Percentiles rank a stretch among this genome's conserved stretches.
phyloP scores from a whole-genome alignment of 2,113 vertebrate species.

The Upupa epops region DNA sequence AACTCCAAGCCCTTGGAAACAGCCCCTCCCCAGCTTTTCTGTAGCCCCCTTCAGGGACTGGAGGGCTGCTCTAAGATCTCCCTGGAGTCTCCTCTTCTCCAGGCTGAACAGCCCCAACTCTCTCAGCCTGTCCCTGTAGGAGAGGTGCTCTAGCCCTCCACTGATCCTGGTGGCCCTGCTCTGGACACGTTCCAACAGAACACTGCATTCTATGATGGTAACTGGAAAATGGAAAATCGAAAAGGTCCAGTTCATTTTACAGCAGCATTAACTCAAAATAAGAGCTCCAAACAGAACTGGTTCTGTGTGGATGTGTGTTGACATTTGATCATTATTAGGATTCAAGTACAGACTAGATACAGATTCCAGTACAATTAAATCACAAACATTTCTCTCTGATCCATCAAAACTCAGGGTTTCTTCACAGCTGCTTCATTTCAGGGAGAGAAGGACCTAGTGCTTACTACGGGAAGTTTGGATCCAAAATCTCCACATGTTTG shows the following conservation, averaged over 20 bases:
- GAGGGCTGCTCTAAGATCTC: too few relatives aligned
- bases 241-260: not conserved
- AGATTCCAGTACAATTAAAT: slow-evolving; percentile 11
- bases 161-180: too few relatives aligned
- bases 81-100: too few relatives aligned
- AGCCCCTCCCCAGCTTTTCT: too few relatives aligned
- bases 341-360: not conserved
- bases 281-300: not conserved
- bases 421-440: slow-evolving; percentile 36
- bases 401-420: not conserved
- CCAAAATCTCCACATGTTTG: slow-evolving; percentile 51
- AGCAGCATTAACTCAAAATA: not conserved
- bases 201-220: not conserved
- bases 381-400: not conserved
- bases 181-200: too few relatives aligned
- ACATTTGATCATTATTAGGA: not conserved
- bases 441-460: not conserved
- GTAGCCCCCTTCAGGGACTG: too few relatives aligned
- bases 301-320: not conserved
- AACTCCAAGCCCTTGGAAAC: too few relatives aligned
- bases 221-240: not conserved
- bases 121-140: too few relatives aligned
- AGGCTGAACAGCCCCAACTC: too few relatives aligned
- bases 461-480: not conserved
- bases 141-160: too few relatives aligned